Evolutionary conservation across 2,888 invertebrate genomes (phyloP), one percentile per base, ranked within the genome.

Genomic region (Drosophila parthenogenetica): DNA sequence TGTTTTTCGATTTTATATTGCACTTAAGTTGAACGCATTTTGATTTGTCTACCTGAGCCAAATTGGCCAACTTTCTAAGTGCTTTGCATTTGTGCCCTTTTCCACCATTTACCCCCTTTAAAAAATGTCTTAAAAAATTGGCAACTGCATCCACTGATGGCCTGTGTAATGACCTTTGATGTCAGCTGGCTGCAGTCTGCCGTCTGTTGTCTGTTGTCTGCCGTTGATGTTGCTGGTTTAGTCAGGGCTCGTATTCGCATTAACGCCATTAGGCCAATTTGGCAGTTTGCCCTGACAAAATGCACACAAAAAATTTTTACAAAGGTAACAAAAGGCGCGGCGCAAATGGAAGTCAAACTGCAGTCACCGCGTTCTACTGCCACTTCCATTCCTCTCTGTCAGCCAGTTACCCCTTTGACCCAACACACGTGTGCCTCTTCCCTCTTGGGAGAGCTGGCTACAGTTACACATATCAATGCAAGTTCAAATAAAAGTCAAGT

Each of bases 231-330:
- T 57, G 71, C 69, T 82, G 84, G 60, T 51, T 85, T 68, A 77
- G 73, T 77, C 64, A 10, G 66, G 71, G 54, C 89, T 89, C 87
- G 90, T 85, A 86, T 86, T 88, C 90, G 81, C 81, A 85, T 85
- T 89, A 85, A 85, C 89, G 90, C 85, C 90, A 89, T 85, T 89
- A 85, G 81, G 87, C 87, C 85, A 85, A 89, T 85, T 85, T 85
- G 85, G 90, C 85, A 85, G 48, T 68, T 65, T 85, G 85, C 85
- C 85, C 89, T 75, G 68, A 49, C 66, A 77, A 54, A 68, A 64
- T 61, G 60, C 43, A 49, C 45, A 49, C 42, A 45, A 71, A 76
- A 68, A 89, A 73, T 62, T 77, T 73, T 69, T 61, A 62, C 69
- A 79, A 73, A 83, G 84, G 87, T 89, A 84, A 68, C 79, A 58